Evolutionary conservation across 2,113 vertebrate species (phyloP), one percentile per base, ranked within the genome.

Genomic region (Tautogolabrus adspersus): DNA sequence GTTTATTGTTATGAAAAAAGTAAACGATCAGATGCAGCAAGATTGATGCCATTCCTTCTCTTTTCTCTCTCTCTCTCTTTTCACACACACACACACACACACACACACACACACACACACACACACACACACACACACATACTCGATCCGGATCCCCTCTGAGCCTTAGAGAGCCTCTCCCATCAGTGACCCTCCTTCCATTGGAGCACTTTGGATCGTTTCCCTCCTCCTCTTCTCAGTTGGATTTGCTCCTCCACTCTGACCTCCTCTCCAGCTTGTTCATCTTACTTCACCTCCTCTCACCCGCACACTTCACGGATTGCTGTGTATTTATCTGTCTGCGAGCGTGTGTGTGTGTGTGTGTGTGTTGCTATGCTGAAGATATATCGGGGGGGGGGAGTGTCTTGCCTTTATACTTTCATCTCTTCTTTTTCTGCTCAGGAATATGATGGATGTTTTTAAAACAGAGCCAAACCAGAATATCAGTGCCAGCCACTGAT

Each of bases 1-100:
- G 85, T 85, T 90, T 82, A 87, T 92, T 92, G 87, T 91, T 40
- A 79, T 79, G 70, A 15, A 82, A 82, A 83, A 80, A 82, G 77
- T 72, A n/a, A 79, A 71, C 68, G 47, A 79, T 87, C 82, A 79
- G 64, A 73, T 68, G 56, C 59, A 38, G 54, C 37, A 75, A 91
- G 90, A 90, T 89, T 86, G 85, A 92, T 87, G 81, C 65, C 49
- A 23, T 71, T 76, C 54, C 47, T 76, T 52, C 66, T 84, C 81
- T 88, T 62, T 77, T 61, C 58, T 37, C 11, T 37, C 2, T 69
- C 79, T 78, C 72, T 73, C 72, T 54, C 82, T 26, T 26, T 26
- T 82, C 75, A n/a, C n/a, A n/a, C n/a, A n/a, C n/a, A n/a, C n/a
- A n/a, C n/a, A n/a, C n/a, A n/a, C n/a, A n/a, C n/a, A n/a, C n/a